Percentiles rank a stretch among this genome's conserved stretches.
phyloP scores from a whole-genome alignment of 2,113 vertebrate genomes.

The Nansenia antarctica region DNA sequence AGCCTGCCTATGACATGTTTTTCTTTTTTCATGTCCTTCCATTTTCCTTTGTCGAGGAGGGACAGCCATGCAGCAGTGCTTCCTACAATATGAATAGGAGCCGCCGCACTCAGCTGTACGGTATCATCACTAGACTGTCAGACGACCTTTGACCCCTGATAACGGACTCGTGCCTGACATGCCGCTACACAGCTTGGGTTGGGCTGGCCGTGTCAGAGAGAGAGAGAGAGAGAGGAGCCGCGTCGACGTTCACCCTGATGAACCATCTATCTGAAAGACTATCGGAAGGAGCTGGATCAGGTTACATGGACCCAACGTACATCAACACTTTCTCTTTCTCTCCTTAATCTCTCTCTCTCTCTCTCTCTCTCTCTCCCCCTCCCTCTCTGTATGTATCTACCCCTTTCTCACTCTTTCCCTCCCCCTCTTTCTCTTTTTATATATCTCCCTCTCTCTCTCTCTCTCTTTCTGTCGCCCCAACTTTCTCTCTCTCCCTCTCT shows the following conservation, averaged over 20 bases:
- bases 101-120: neutral
- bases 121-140: neutral
- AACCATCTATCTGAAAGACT: neutral
- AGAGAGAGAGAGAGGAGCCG: neutral
- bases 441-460: neutral
- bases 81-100: no score
- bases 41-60: no score
- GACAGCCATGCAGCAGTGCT: no score
- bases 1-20: no score
- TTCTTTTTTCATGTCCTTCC: no score
- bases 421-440: neutral
- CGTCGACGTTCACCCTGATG: no score
- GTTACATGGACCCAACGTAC: neutral
- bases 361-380: no score
- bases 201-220: neutral
- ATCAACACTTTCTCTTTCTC: neutral
- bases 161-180: neutral
- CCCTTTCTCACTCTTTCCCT: neutral
- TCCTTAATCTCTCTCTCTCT: neutral
- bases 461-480: no score
- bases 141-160: neutral
- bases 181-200: neutral
- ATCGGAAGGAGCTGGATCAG: neutral
- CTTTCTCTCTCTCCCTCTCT: neutral
- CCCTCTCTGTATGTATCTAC: neutral